Conservation (phyloP, 2,113 vertebrate species). For the Pica pica region DNA sequence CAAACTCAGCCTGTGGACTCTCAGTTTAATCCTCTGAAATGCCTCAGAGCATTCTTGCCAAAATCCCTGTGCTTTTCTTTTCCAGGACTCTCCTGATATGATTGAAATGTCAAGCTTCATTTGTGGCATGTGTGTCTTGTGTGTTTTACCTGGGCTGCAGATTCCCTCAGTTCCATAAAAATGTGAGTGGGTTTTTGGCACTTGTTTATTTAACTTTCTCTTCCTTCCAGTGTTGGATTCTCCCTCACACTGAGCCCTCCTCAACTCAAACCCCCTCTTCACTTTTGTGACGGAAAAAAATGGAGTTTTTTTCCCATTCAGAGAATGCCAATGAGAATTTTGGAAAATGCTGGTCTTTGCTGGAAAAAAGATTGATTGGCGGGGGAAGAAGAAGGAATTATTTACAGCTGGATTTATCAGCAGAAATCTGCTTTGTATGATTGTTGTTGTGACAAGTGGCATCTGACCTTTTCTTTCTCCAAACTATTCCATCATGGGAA, state of each 20-base stretch:
- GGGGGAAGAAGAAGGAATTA: not conserved
- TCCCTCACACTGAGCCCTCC: not conserved
- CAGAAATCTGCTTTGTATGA: not conserved
- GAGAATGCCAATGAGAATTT: not conserved
- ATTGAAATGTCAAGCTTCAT: conserved; percentile 73
- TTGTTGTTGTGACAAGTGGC: not conserved
- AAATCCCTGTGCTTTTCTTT: not conserved
- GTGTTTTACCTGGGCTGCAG: conserved; percentile 74
- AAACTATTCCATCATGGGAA: not conserved
- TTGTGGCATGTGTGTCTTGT: conserved; percentile 70
- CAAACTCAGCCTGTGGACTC: not conserved
- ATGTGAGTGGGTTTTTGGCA: conserved; percentile 56
- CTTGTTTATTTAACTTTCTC: not conserved
- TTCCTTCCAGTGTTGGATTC: not conserved
- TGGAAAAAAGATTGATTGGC: not conserved
- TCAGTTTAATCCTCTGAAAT: not conserved
- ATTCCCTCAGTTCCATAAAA: conserved; percentile 76
- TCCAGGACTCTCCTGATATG: conserved; percentile 53
- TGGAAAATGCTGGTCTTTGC: not conserved
- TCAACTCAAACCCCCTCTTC: not conserved
- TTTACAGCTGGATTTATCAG: not conserved
- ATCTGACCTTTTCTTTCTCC: not conserved
- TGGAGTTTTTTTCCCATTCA: accelerated
- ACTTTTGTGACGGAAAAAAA: not conserved
- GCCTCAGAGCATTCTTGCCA: not conserved